phyloP scores from a whole-genome alignment of 2,113 vertebrate species.

The Sylvietta virens region DNA sequence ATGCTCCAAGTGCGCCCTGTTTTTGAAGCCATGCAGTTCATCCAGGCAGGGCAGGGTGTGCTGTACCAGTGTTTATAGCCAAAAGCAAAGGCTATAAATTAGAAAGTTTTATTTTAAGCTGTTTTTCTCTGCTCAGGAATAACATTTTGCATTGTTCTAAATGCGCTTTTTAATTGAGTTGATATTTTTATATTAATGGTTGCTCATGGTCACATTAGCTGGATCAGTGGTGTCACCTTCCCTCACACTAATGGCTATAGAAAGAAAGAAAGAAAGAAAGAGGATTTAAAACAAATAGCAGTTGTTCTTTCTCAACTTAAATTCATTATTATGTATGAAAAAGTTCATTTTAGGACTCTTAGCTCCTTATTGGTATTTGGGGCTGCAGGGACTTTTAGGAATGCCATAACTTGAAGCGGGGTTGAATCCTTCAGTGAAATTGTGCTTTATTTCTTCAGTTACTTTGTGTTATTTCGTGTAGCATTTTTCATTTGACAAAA shows the following conservation, averaged over 20 bases:
- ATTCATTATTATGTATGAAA: not conserved
- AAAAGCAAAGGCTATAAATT: not conserved
- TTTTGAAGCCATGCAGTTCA: not conserved
- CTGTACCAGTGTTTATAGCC: not conserved
- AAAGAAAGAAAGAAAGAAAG: not conserved
- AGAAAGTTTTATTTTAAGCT: not conserved
- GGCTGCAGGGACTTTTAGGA: not conserved
- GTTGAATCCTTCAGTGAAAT: not conserved
- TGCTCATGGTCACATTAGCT: not conserved
- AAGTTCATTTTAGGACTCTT: not conserved
- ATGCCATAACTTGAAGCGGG: accelerated
- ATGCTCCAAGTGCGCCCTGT: not conserved
- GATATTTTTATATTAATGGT: not conserved
- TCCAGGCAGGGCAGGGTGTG: not conserved
- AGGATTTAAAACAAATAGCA: not conserved
- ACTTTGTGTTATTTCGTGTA: not conserved
- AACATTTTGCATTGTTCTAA: not conserved
- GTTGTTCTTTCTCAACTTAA: not conserved
- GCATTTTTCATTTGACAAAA: not conserved
- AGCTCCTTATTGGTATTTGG: not conserved
- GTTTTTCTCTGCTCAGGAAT: not conserved
- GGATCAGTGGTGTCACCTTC: not conserved
- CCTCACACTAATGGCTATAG: not conserved
- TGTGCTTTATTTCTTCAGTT: not conserved
- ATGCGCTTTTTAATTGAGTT: not conserved